phyloP scores from a whole-genome alignment of 35 echinoderm and acorn worm genomes.

The Patiria miniata region DNA sequence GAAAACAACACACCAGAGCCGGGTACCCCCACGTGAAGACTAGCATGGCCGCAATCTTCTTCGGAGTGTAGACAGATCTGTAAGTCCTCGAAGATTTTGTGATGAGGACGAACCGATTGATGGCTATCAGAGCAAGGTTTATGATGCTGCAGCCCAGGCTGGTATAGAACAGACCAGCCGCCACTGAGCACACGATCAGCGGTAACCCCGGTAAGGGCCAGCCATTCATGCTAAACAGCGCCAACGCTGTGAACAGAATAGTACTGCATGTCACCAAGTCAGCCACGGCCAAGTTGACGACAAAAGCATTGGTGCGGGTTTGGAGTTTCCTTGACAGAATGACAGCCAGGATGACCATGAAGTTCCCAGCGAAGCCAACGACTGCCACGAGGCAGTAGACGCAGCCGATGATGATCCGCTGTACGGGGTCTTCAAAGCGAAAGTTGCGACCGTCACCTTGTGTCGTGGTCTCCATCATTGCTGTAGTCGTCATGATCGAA shows the following conservation, averaged over 20 bases:
- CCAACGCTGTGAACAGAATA: constrained; percentile 64
- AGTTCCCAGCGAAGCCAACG: constrained; percentile 67
- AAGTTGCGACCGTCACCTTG: constrained; percentile 19
- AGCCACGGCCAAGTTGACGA: constrained; percentile 66
- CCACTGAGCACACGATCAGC: constrained; percentile 34
- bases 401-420: constrained; percentile 28
- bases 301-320: constrained; percentile 70
- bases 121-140: constrained; percentile 60
- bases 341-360: constrained; percentile 62
- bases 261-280: constrained; percentile 60
- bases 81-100: constrained; percentile 53
- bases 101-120: constrained; percentile 72
- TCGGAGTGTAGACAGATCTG: constrained; percentile 50
- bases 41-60: constrained; percentile 51
- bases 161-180: constrained; percentile 64
- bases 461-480: not conserved
- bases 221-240: constrained; percentile 46
- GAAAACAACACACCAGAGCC: constrained; percentile 41
- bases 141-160: constrained; percentile 66
- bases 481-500: too few species aligned
- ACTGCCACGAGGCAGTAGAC: constrained; percentile 34
- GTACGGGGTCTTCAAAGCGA: constrained; percentile 28
- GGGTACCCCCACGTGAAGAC: constrained; percentile 62
- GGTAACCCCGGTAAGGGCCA: constrained; percentile 31
- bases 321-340: constrained; percentile 63